These are phyloP conservation scores for Centropus bengalensis DNA, from an alignment of 2,113 vertebrate genomes.

Conservation along the genomic window DNA sequence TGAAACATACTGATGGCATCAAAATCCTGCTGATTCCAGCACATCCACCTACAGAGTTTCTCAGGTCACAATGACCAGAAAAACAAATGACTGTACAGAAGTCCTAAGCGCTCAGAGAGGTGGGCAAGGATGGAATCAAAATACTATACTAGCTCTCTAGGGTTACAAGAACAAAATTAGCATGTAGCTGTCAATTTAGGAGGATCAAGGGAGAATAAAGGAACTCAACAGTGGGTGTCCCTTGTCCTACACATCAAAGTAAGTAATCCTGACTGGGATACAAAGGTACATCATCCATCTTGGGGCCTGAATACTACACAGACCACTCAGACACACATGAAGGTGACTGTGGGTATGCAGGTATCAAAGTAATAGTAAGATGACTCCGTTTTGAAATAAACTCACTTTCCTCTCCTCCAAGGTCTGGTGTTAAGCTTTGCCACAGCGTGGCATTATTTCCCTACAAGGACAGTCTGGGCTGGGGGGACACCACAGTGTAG, in stretches of 20 bases:
- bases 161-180: not conserved
- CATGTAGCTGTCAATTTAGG: fast-evolving
- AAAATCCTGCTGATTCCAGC: not conserved
- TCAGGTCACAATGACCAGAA: not conserved
- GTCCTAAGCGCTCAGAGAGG: not conserved
- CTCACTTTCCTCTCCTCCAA: not conserved
- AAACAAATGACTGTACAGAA: not conserved
- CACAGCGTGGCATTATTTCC: not conserved
- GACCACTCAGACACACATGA: not conserved
- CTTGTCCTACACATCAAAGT: fast-evolving
- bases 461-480: not conserved
- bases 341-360: not conserved
- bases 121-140: not conserved
- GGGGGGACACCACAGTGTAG: not conserved
- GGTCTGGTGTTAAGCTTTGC: not conserved
- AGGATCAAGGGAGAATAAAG: fast-evolving
- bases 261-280: not conserved
- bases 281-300: not conserved
- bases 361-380: not conserved
- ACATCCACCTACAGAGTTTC: not conserved
- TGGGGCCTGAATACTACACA: not conserved
- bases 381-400: not conserved
- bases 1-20: not conserved
- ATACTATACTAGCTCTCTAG: not conserved
- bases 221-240: not conserved